A percentile compares a stretch with the other conserved stretches of the same genome.
Conservation (phyloP, 2,888 invertebrate genomes). For the Oasisia sp. region DNA sequence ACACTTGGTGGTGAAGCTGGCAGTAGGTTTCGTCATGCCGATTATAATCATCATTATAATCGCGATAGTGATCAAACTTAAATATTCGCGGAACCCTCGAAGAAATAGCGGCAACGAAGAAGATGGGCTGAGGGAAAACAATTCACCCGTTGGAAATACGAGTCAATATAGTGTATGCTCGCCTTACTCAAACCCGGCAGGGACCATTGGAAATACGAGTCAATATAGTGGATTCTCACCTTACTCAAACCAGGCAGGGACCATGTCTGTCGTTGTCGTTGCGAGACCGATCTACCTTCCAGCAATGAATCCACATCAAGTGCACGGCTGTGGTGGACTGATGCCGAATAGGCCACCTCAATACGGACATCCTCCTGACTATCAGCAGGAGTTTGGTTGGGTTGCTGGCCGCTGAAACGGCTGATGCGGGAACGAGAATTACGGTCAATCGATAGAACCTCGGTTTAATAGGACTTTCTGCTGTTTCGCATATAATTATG, state of each 20-base stretch:
- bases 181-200: not conserved
- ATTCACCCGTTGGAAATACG: not conserved
- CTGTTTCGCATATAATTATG: too few relatives aligned
- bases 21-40: not conserved
- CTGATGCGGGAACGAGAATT: not conserved
- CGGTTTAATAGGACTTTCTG: too few relatives aligned
- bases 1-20: not conserved
- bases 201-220: not conserved
- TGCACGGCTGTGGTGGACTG: not conserved
- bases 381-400: not conserved
- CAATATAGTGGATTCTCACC: not conserved
- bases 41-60: not conserved
- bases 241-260: not conserved
- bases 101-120: not conserved
- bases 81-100: not conserved
- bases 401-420: not conserved
- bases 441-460: too few relatives aligned
- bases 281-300: not conserved
- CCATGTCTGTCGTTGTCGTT: not conserved
- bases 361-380: not conserved
- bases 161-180: not conserved
- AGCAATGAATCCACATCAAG: not conserved
- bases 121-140: not conserved
- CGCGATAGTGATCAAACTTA: not conserved
- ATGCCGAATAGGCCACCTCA: not conserved